Percentiles rank a stretch among this genome's conserved stretches.
phyloP scores from a whole-genome alignment of 2,888 invertebrate genomes.

The Acanthosepion esculentum region DNA sequence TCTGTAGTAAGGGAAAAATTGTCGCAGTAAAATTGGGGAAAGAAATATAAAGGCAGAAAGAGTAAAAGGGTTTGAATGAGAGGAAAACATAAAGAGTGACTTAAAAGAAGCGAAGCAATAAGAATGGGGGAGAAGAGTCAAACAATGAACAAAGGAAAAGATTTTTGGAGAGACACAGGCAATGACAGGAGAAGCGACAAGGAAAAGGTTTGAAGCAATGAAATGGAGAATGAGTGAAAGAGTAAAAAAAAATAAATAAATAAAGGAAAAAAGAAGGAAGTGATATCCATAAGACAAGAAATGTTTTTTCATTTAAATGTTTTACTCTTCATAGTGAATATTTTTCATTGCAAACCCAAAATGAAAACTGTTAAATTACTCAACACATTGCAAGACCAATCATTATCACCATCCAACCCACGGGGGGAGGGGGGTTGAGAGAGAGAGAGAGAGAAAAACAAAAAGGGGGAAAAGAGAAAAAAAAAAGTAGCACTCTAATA shows the following conservation, averaged over 20 bases:
- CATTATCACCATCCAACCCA: slow-evolving; percentile 13
- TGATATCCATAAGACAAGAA: neutral
- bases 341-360: neutral
- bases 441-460: neutral
- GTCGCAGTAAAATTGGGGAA: too few species aligned
- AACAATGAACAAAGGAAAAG: neutral
- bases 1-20: neutral
- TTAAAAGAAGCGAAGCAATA: neutral
- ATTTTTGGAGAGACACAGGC: neutral
- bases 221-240: too few species aligned
- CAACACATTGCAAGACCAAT: slow-evolving; percentile 8
- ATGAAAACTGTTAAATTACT: slow-evolving; percentile 33
- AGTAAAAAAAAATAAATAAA: too few species aligned
- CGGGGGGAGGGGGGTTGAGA: too few species aligned
- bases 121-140: neutral
- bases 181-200: neutral
- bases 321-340: neutral
- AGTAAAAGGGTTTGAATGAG: neutral
- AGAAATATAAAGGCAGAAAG: too few species aligned
- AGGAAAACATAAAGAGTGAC: neutral
- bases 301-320: neutral
- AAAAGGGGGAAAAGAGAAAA: too few species aligned
- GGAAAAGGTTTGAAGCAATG: too few species aligned
- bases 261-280: too few species aligned
- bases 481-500: neutral